Percentiles rank a stretch among this genome's conserved stretches.
These are phyloP conservation scores for Odontamblyopus lacepedii DNA, from an alignment of 2,797 vertebrate species.

Conservation along the genomic window DNA sequence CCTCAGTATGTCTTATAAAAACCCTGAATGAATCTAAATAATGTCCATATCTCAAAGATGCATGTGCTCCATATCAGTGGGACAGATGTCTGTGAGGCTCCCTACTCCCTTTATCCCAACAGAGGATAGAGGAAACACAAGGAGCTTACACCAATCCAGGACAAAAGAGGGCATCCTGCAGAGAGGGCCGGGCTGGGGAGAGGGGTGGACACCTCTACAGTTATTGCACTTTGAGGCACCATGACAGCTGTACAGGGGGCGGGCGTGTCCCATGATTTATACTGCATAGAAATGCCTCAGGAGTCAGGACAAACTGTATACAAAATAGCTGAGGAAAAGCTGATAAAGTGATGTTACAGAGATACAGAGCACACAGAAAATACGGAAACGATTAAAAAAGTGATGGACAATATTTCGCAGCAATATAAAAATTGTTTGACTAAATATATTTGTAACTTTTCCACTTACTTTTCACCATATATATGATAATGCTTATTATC, in stretches of 20 bases:
- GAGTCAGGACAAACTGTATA: neutral
- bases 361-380: too few relatives aligned
- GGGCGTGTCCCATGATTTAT: constrained; percentile 25
- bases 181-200: constrained; percentile 9
- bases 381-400: too few relatives aligned
- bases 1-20: constrained; percentile 22
- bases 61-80: constrained; percentile 51
- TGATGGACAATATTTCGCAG: too few relatives aligned
- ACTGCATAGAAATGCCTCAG: constrained; percentile 33
- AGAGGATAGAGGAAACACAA: constrained; percentile 46
- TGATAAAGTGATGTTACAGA: too few relatives aligned
- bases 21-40: constrained; percentile 48
- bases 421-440: too few relatives aligned
- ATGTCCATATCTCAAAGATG: constrained; percentile 59
- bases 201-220: constrained; percentile 45
- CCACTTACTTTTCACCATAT: neutral
- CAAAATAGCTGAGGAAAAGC: neutral
- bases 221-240: constrained; percentile 59
- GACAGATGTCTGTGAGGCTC: constrained; percentile 62
- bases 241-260: constrained; percentile 42
- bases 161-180: constrained; percentile 51
- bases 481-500: too few relatives aligned
- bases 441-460: neutral
- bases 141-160: constrained; percentile 65
- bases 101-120: constrained; percentile 46